Conservation (phyloP, 92 coral and sea anemone genomes). For the Actinostola sp. region DNA sequence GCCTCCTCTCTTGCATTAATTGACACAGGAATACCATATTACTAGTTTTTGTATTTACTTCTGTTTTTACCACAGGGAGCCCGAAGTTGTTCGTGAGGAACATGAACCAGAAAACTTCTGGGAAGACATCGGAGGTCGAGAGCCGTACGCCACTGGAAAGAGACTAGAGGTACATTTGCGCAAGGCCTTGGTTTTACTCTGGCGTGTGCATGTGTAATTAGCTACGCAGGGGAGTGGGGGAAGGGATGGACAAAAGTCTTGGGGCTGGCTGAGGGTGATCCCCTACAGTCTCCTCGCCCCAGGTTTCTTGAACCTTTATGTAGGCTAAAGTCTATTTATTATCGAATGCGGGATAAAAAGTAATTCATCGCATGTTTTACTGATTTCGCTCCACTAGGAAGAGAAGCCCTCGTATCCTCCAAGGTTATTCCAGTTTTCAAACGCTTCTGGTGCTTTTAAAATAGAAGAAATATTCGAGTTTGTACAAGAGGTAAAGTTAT, state of each 20-base stretch:
- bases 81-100: conserved; percentile 65
- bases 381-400: too few relatives aligned
- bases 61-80: conserved; percentile 52
- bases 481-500: conserved; percentile 71
- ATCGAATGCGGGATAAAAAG: too few relatives aligned
- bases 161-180: conserved; percentile 56
- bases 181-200: background rate
- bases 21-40: background rate
- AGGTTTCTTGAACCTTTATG: too few relatives aligned
- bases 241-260: too few relatives aligned
- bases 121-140: conserved; percentile 83
- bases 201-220: too few relatives aligned
- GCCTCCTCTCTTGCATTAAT: background rate
- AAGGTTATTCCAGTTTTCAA: conserved; percentile 86
- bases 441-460: conserved; percentile 85
- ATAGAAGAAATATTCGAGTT: conserved; percentile 87
- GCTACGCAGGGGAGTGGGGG: too few relatives aligned
- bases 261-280: too few relatives aligned
- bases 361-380: too few relatives aligned
- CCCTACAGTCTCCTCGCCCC: too few relatives aligned
- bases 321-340: too few relatives aligned
- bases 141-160: conserved; percentile 82
- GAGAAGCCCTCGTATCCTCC: conserved; percentile 88
- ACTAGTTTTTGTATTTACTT: background rate
- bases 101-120: conserved; percentile 74